Evolutionary conservation across 2,888 invertebrate genomes (phyloP).

Genomic region (Chrysodeixis includens): DNA sequence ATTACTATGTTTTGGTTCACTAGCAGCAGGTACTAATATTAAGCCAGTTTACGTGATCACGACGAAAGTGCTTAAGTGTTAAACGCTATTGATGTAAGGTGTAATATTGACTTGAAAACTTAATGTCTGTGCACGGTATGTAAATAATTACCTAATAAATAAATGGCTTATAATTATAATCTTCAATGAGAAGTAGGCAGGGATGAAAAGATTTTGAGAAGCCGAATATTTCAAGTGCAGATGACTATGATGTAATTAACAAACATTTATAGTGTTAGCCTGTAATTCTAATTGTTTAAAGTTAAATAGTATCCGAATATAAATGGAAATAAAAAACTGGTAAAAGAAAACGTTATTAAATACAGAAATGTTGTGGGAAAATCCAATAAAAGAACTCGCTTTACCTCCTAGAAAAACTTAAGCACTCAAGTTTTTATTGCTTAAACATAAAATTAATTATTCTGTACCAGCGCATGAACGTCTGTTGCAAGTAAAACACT

Average conservation of each 20-base stretch:
- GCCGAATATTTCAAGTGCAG: too few relatives aligned
- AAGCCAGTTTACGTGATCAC: background rate
- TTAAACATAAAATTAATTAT: background rate
- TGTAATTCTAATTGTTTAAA: too few relatives aligned
- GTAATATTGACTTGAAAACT: background rate
- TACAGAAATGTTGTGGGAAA: background rate
- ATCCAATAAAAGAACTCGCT: background rate
- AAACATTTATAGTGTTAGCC: too few relatives aligned
- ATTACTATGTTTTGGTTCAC: constrained; percentile 36
- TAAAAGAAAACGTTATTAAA: too few relatives aligned
- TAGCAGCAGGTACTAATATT: background rate
- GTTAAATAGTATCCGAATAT: too few relatives aligned
- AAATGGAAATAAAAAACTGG: background rate
- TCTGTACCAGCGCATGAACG: background rate
- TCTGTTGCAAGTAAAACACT: background rate
- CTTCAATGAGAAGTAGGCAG: too few relatives aligned
- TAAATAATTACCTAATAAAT: too few relatives aligned
- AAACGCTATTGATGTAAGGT: background rate
- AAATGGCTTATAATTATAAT: too few relatives aligned
- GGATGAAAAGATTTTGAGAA: too few relatives aligned
- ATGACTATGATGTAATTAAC: too few relatives aligned
- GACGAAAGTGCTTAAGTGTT: background rate
- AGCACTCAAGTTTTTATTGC: background rate
- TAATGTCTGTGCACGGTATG: too few relatives aligned
- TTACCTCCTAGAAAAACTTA: background rate